Percentiles rank a stretch among this genome's conserved stretches.
phyloP scores from a whole-genome alignment of 2,113 vertebrate genomes.

The Proterorhinus semilunaris region DNA sequence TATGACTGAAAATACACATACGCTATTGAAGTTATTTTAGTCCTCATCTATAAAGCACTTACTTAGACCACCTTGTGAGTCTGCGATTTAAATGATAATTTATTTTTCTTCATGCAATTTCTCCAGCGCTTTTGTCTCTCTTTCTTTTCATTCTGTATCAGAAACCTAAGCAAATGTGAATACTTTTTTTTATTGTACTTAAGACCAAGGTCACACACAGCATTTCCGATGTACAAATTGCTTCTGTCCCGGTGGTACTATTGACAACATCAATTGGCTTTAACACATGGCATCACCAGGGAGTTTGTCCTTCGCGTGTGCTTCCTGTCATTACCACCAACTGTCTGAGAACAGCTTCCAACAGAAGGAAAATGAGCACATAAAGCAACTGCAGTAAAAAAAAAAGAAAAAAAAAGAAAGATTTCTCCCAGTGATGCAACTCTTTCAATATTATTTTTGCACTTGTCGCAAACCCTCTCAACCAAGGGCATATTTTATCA shows the following conservation, averaged over 20 bases:
- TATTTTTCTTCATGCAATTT: no score
- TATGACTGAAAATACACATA: no score
- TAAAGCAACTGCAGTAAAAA: neutral
- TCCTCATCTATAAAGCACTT: no score
- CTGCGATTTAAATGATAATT: no score
- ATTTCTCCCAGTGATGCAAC: slow-evolving; percentile 23
- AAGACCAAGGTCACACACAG: neutral
- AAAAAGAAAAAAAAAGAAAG: neutral
- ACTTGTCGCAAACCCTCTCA: neutral
- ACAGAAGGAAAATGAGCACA: slow-evolving; percentile 4
- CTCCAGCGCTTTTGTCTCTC: no score
- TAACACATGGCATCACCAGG: slow-evolving; percentile 6
- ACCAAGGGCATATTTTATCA: neutral
- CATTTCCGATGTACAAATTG: neutral
- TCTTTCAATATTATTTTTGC: neutral
- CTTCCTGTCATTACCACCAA: slow-evolving; percentile 8
- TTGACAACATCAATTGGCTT: neutral
- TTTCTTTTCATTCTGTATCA: no score
- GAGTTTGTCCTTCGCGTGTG: neutral
- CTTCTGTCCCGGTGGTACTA: neutral
- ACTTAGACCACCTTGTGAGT: no score
- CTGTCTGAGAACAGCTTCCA: slow-evolving; percentile 15
- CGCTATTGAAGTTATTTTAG: no score
- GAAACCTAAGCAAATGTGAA: no score
- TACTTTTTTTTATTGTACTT: no score